Conservation (phyloP, 2,113 vertebrate genomes). For the Malaclemys terrapin region DNA sequence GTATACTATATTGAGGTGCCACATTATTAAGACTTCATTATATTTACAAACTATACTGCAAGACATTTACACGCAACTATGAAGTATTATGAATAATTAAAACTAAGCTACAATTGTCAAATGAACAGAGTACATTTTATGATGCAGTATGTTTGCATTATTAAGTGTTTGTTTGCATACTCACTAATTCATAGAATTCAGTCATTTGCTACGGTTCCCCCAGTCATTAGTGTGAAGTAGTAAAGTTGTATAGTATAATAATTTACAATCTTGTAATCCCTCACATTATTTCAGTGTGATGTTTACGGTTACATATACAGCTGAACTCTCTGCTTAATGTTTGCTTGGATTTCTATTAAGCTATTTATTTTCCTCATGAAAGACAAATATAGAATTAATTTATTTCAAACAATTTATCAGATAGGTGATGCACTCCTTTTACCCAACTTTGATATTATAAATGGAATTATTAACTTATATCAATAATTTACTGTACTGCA, state of each 20-base stretch:
- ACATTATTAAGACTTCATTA: neutral
- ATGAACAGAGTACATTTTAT: neutral
- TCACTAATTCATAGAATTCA: neutral
- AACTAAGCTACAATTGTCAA: neutral
- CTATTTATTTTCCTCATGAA: conserved; percentile 9
- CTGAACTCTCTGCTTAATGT: conserved; percentile 20
- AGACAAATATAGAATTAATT: conserved; percentile 20
- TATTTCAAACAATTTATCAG: conserved; percentile 17
- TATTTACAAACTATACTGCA: neutral
- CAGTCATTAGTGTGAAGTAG: neutral
- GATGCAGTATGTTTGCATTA: neutral
- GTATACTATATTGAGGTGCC: neutral
- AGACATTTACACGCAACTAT: neutral
- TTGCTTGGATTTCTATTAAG: conserved; percentile 28
- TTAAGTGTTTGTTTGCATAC: neutral
- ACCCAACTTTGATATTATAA: neutral
- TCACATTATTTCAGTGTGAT: neutral
- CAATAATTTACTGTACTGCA: neutral
- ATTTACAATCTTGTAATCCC: neutral
- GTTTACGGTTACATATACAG: neutral
- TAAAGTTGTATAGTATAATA: neutral
- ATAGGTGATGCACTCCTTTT: neutral
- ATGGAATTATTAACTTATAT: conserved; percentile 15
- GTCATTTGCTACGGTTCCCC: neutral
- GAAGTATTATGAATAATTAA: neutral